A percentile compares a stretch with the other conserved stretches of the same genome.
Conservation (phyloP, 2,113 vertebrate genomes). For the Cyphomyrus plagiostoma region DNA sequence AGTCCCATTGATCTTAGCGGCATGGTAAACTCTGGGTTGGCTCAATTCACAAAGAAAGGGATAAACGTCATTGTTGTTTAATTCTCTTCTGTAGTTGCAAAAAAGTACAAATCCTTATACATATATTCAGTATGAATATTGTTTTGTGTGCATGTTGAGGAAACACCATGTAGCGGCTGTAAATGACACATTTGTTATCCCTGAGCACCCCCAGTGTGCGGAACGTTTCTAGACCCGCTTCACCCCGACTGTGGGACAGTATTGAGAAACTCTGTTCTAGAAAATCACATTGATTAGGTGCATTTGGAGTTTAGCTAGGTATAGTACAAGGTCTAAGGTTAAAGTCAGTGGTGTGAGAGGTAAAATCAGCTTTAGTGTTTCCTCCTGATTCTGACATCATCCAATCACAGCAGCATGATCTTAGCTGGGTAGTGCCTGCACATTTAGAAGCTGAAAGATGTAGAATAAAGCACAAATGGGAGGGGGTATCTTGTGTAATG, state of each 20-base stretch:
- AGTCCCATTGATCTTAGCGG: not conserved
- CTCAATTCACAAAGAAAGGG: not conserved
- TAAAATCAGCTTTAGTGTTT: not conserved
- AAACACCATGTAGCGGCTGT: not conserved
- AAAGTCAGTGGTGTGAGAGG: not conserved
- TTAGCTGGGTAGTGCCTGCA: not conserved
- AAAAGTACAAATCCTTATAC: not conserved
- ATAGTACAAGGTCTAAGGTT: not conserved
- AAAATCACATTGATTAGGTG: not conserved
- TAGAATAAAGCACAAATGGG: not conserved
- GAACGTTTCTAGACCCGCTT: not conserved
- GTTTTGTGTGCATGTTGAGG: not conserved
- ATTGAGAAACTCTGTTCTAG: not conserved
- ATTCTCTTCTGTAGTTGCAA: not conserved
- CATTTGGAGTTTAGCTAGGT: not conserved
- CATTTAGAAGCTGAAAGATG: not conserved
- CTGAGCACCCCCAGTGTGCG: not conserved
- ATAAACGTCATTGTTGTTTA: not conserved
- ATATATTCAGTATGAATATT: not conserved
- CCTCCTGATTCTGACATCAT: not conserved
- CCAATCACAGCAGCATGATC: not conserved
- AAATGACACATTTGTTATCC: not conserved
- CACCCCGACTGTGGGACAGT: not conserved
- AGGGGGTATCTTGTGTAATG: not conserved
- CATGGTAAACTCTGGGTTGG: not conserved